Evolutionary conservation across 2,113 vertebrate genomes (phyloP), one percentile per base, ranked within the genome.

Genomic region (Pachypanchax playfairii): DNA sequence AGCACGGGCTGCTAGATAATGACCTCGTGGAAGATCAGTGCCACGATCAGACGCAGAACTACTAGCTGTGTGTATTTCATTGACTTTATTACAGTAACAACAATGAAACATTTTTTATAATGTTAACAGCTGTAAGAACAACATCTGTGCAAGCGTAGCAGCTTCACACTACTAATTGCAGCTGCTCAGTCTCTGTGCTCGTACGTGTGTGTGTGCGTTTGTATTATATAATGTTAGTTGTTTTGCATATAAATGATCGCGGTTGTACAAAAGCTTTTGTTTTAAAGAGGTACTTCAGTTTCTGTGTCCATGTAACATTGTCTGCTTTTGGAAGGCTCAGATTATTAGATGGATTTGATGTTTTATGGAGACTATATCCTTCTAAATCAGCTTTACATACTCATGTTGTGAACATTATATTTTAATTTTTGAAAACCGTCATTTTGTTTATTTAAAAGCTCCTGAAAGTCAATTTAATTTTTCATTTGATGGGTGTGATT

Each of bases 191-290:
- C 65, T 49, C 72, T 57, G 41, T 64, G 67, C 33, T 12, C 31
- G 24, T 44, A n/a, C n/a, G 65, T 42, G 46, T 39, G 50, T 41
- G 52, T 53, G 60, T 60, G 51, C 80, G 63, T 77, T 52, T 77
- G 67, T 70, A 43, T 85, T 77, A 73, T 67, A 79, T 83, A 69
- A 77, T 85, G 73, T 83, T 55, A 67, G 76, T 74, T 78, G 80
- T 83, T 82, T 54, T 79, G 82, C 66, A 89, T 89, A 73, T 84
- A 75, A 89, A 90, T 83, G 76, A 79, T 85, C 76, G 73, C 25
- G 46, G 53, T 75, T 75, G 57, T 69, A 89, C 86, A 88, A 84
- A 84, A 79, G 76, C 68, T 86, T 85, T 89, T 89, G 85, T 88
- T 82, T 75, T 75, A 31, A 55, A 77, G 67, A 26, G 47, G 24